These are phyloP conservation scores for Heliconius erato DNA, from an alignment of 2,888 invertebrate species.

Conservation along the genomic window DNA sequence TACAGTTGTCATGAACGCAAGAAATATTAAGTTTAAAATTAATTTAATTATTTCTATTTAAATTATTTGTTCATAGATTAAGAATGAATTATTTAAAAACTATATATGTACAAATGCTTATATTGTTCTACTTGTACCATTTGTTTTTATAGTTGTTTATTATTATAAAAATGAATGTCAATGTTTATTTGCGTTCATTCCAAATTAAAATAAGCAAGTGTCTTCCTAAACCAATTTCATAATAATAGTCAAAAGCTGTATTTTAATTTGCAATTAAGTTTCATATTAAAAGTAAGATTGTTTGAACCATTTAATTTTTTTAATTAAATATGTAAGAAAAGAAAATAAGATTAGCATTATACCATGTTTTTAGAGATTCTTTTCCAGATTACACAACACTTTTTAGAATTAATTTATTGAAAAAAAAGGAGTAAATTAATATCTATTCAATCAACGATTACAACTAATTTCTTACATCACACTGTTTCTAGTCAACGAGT, in stretches of 20 bases:
- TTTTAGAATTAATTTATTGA: not conserved
- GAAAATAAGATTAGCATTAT: not conserved
- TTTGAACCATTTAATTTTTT: too few species aligned
- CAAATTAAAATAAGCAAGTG: not conserved
- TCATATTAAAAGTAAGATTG: too few species aligned
- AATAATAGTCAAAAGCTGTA: not conserved
- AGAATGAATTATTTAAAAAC: not conserved
- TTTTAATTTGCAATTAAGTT: too few species aligned
- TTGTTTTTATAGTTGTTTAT: not conserved
- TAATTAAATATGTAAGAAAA: not conserved
- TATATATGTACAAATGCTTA: not conserved
- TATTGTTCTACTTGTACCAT: not conserved
- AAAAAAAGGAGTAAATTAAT: not conserved
- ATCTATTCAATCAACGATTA: not conserved
- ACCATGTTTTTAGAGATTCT: not conserved
- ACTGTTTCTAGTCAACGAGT: not conserved
- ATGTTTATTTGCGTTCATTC: not conserved
- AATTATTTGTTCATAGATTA: not conserved
- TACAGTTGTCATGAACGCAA: constrained; percentile 24
- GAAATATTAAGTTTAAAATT: not conserved
- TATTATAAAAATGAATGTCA: not conserved
- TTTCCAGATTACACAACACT: not conserved
- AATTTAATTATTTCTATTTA: not conserved
- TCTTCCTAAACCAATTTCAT: not conserved
- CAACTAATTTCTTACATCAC: not conserved